Conservation (phyloP, 2,888 invertebrate genomes). For the Meghimatium bilineatum region DNA sequence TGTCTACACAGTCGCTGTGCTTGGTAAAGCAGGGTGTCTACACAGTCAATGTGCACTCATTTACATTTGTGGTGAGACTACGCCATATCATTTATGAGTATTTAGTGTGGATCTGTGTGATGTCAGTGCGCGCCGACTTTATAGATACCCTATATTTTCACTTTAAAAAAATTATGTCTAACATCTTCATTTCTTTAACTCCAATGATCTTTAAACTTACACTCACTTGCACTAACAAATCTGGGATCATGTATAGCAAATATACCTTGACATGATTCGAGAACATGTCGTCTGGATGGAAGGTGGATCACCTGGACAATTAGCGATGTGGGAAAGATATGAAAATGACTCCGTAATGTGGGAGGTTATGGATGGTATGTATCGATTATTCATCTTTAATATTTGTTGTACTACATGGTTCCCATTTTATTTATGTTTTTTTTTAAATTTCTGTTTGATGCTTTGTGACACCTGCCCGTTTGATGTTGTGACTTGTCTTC, state of each 20-base stretch:
- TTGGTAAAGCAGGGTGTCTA: too few species aligned
- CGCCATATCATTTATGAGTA: too few species aligned
- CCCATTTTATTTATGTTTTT: neutral
- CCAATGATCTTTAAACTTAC: neutral
- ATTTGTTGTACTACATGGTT: neutral
- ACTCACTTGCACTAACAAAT: neutral
- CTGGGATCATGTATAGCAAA: constrained; percentile 7
- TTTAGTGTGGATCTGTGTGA: too few species aligned
- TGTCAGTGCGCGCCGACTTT: too few species aligned
- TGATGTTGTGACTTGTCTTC: neutral
- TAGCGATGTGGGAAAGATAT: constrained; percentile 40
- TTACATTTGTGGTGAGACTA: too few species aligned
- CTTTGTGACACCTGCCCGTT: neutral
- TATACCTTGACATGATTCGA: constrained; percentile 44
- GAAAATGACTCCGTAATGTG: constrained; percentile 39
- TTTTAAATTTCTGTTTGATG: neutral
- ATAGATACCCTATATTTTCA: too few species aligned
- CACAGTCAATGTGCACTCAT: too few species aligned
- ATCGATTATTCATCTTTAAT: neutral
- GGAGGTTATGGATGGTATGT: constrained; percentile 24
- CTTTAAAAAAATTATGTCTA: too few species aligned
- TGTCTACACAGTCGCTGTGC: too few species aligned
- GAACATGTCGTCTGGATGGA: constrained; percentile 49
- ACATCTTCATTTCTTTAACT: neutral
- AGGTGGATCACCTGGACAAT: constrained; percentile 9